Conservation (phyloP, 1,140 invertebrate genomes). For the Bactericera cockerelli region DNA sequence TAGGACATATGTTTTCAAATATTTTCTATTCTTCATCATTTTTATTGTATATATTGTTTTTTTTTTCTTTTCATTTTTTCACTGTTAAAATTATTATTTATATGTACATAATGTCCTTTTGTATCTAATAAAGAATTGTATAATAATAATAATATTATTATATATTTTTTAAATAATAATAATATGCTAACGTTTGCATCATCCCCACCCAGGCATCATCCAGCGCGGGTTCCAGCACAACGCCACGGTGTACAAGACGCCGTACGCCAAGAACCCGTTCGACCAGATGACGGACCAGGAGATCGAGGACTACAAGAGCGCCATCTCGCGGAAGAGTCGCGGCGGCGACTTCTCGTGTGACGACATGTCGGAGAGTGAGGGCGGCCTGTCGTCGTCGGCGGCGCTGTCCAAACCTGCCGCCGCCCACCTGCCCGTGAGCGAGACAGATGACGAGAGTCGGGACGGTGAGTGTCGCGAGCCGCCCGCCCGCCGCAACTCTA, state of each 20-base stretch:
- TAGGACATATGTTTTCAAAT: no score
- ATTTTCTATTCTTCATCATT: no score
- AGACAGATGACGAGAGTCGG: slow-evolving; percentile 67
- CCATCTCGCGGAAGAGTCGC: slow-evolving; percentile 59
- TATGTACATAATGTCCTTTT: no score
- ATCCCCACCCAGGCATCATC: slow-evolving; percentile 88
- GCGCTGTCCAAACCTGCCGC: slow-evolving; percentile 19
- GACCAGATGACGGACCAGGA: slow-evolving; percentile 86
- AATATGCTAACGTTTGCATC: no score
- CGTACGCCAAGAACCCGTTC: slow-evolving; percentile 95
- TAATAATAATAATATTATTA: no score
- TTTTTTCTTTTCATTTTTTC: no score
- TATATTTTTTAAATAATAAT: no score
- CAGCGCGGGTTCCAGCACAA: slow-evolving; percentile 97
- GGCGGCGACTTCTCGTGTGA: slow-evolving; percentile 46
- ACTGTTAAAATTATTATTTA: no score
- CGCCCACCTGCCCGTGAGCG: slow-evolving; percentile 44
- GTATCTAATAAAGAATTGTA: no score
- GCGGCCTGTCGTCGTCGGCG: slow-evolving; percentile 50
- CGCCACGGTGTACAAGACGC: slow-evolving; percentile 89
- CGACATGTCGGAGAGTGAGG: slow-evolving; percentile 39
- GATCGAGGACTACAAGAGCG: slow-evolving; percentile 75
- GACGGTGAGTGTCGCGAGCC: slow-evolving; percentile 49
- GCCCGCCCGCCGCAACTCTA: no score
- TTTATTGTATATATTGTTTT: no score